Percentiles rank a stretch among this genome's conserved stretches.
Conservation (phyloP, 2,888 invertebrate species). For the Chydorus sphaericus region DNA sequence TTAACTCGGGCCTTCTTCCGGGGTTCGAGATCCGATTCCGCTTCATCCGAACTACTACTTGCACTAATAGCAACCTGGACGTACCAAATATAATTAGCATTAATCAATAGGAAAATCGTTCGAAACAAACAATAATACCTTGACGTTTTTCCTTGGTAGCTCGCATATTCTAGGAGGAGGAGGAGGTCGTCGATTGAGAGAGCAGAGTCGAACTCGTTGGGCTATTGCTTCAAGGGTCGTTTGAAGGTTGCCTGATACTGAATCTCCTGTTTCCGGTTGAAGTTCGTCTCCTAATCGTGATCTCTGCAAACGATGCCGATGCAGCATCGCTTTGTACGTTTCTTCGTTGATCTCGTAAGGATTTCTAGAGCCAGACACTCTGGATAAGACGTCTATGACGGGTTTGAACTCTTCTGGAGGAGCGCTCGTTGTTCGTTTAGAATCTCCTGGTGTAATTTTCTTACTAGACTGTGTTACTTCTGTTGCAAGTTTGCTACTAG, state of each 20-base stretch:
- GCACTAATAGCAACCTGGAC: background rate
- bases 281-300: slow-evolving; percentile 36
- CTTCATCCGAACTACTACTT: slow-evolving; percentile 7
- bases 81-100: too few relatives aligned
- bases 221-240: slow-evolving; percentile 7
- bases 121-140: too few relatives aligned
- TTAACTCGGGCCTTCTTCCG: background rate
- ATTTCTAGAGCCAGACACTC: slow-evolving; percentile 21
- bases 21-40: background rate
- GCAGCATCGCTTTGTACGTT: slow-evolving; percentile 49
- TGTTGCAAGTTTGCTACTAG: background rate
- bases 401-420: background rate
- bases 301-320: slow-evolving; percentile 53
- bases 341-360: slow-evolving; percentile 43
- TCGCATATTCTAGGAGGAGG: slow-evolving; percentile 19
- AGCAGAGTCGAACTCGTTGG: slow-evolving; percentile 2
- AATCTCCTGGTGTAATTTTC: background rate
- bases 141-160: background rate
- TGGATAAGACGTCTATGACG: background rate
- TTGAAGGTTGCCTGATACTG: background rate
- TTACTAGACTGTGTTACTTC: background rate
- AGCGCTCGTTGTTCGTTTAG: background rate
- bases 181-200: slow-evolving; percentile 16
- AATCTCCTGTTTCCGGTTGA: background rate
- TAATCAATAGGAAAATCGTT: background rate